A percentile compares a stretch with the other conserved stretches of the same genome.
These are phyloP conservation scores for Drosophila cognata DNA, from an alignment of 2,888 invertebrate species.

Conservation along the genomic window DNA sequence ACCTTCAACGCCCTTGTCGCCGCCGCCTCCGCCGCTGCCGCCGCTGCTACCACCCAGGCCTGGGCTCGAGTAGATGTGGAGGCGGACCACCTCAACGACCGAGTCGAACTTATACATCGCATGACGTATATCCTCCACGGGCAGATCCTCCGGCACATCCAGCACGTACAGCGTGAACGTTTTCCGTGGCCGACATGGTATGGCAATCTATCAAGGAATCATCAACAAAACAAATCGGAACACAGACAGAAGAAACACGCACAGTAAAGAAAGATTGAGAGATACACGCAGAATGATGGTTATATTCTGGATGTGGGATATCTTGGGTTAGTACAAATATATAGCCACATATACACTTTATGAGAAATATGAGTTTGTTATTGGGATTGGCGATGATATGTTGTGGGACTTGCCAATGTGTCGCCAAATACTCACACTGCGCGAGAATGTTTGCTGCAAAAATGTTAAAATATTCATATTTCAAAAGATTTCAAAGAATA, in stretches of 20 bases:
- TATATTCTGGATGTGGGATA: neutral
- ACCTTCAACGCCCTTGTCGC: constrained; percentile 82
- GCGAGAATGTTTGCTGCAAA: constrained; percentile 77
- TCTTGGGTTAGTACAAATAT: constrained; percentile 10
- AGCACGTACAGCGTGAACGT: constrained; percentile 93
- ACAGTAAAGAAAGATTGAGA: neutral
- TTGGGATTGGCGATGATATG: neutral
- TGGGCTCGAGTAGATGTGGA: constrained; percentile 85
- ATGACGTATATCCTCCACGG: constrained; percentile 93
- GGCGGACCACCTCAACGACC: constrained; percentile 91
- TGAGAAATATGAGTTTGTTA: constrained; percentile 10
- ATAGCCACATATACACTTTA: neutral
- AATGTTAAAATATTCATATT: constrained; percentile 68
- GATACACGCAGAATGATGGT: neutral
- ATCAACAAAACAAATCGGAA: constrained; percentile 35
- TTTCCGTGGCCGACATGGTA: constrained; percentile 94
- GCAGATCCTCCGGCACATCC: constrained; percentile 93
- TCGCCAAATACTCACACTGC: constrained; percentile 71
- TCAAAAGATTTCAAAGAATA: constrained; percentile 51
- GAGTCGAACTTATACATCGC: constrained; percentile 92
- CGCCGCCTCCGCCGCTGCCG: constrained; percentile 33
- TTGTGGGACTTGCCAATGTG: constrained; percentile 30
- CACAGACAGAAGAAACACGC: constrained; percentile 25
- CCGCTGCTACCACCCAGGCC: constrained; percentile 19
- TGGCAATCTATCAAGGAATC: constrained; percentile 87